Base-by-base conservation (phyloP, 23 tunicate genomes). In the Halocynthia aurantium region DNA sequence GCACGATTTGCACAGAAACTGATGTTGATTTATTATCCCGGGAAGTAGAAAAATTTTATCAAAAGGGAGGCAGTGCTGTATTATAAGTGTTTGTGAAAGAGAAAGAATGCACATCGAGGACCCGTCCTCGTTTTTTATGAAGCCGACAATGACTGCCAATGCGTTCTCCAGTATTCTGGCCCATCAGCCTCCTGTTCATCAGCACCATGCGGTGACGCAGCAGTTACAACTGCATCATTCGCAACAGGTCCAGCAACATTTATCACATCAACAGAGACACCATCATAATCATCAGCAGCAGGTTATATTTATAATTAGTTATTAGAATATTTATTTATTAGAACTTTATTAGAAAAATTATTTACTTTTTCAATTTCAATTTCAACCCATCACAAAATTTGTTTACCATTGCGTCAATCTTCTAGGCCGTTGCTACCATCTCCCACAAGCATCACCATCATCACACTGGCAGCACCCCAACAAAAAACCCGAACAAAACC, bases 101-200 rank as follows among this genome's bases (percentile, higher is more conserved):
- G 4, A 31, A 31, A 31, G 44, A 31, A 74, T 74, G 78, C 78
- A 74, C 78, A 53, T 74, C 56, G 78, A 74, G 20, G 78, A 74
- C 2, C 78, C 55, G 6, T 2, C 78, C 18, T 50, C 40, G 15
- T 74, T 49, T 54, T 54, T 74, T 21, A 52, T 74, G 63, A 74
- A 74, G 78, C 78, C 78, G 10, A 74, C 78, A 19, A 74, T 74
- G 78, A 74, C 78, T 17, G 63, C 78, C 60, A 74, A 74, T 50
- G 19, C 78, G 22, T 54, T 74, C 31, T 51, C 78, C 57, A 54
- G 78, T 74, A 54, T 74, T 74, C 56, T 74, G 22, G 22, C 60
- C 21, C 78, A 54, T 54, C 78, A 74, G 40, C 78, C 78, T 1
- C 22, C 78, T 19, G 57, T 53, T 17, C 60, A 20, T 20, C 50